phyloP scores from a whole-genome alignment of 1,140 invertebrate species.

The Ptiloglossa arizonensis region DNA sequence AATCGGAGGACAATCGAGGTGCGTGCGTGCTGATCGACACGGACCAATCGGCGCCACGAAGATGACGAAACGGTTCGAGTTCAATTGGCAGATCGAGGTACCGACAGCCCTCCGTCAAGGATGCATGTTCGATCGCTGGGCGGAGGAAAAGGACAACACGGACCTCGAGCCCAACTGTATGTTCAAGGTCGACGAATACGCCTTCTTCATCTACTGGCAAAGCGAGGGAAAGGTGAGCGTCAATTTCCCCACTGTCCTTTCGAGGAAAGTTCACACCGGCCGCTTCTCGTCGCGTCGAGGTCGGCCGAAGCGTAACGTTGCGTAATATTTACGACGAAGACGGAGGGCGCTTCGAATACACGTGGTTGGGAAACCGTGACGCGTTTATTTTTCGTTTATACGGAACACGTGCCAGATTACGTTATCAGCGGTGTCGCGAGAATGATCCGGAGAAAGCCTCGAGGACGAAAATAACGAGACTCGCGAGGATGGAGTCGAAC shows the following conservation, averaged over 20 bases:
- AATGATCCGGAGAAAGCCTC: too few relatives aligned
- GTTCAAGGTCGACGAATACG: constrained; percentile 98
- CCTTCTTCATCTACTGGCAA: constrained; percentile 99
- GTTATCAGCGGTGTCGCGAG: too few relatives aligned
- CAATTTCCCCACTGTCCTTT: neutral
- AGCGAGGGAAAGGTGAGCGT: constrained; percentile 93
- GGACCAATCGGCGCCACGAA: constrained; percentile 53
- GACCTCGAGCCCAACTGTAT: constrained; percentile 93
- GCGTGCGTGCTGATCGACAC: constrained; percentile 22
- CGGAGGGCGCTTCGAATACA: too few relatives aligned
- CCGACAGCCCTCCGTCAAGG: constrained; percentile 93
- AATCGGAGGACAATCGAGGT: constrained; percentile 36
- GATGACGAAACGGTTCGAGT: constrained; percentile 99
- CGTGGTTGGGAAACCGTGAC: too few relatives aligned
- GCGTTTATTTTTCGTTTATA: too few relatives aligned
- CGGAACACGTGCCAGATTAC: too few relatives aligned
- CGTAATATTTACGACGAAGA: too few relatives aligned
- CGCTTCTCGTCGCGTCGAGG: too few relatives aligned
- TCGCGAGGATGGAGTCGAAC: too few relatives aligned
- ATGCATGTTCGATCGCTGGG: constrained; percentile 96
- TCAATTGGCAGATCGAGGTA: constrained; percentile 98
- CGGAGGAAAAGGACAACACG: constrained; percentile 96
- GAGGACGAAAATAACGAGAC: too few relatives aligned
- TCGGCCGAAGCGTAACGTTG: too few relatives aligned
- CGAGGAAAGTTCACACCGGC: too few relatives aligned